Evolutionary conservation across 1,140 invertebrate genomes (phyloP).

Genomic region (Bradynema listronoti): DNA sequence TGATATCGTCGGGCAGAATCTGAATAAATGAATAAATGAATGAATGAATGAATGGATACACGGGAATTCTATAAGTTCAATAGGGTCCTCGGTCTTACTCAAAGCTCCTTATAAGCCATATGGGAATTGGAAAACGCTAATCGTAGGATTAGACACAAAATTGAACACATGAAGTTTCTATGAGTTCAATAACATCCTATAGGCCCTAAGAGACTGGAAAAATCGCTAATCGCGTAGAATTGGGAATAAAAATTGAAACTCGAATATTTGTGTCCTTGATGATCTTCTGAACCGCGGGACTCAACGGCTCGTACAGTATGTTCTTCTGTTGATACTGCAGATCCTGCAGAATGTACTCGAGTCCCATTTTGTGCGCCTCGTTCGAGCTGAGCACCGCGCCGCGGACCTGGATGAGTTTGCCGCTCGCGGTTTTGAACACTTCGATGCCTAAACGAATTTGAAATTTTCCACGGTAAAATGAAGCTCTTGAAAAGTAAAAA

Average conservation of each 20-base stretch:
- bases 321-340: conserved; percentile 54
- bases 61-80: background rate
- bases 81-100: background rate
- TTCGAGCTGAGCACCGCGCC: conserved; percentile 48
- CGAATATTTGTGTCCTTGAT: conserved; percentile 54
- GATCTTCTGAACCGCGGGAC: conserved; percentile 42
- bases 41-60: conserved; percentile 9
- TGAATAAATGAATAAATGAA: conserved; percentile 20
- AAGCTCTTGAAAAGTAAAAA: too few species aligned
- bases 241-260: conserved; percentile 19
- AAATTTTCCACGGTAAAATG: too few species aligned
- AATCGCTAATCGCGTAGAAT: background rate
- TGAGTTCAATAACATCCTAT: conserved; percentile 12
- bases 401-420: conserved; percentile 53
- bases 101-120: background rate
- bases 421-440: conserved; percentile 54
- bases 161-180: background rate
- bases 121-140: background rate
- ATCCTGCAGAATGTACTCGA: conserved; percentile 49
- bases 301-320: conserved; percentile 55
- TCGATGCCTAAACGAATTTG: conserved; percentile 53
- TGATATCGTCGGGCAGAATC: conserved; percentile 55
- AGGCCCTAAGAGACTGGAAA: background rate
- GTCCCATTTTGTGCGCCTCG: conserved; percentile 47
- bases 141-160: background rate